Evolutionary conservation across 2,113 vertebrate genomes (phyloP).

Genomic region (Microtus pennsylvanicus): DNA sequence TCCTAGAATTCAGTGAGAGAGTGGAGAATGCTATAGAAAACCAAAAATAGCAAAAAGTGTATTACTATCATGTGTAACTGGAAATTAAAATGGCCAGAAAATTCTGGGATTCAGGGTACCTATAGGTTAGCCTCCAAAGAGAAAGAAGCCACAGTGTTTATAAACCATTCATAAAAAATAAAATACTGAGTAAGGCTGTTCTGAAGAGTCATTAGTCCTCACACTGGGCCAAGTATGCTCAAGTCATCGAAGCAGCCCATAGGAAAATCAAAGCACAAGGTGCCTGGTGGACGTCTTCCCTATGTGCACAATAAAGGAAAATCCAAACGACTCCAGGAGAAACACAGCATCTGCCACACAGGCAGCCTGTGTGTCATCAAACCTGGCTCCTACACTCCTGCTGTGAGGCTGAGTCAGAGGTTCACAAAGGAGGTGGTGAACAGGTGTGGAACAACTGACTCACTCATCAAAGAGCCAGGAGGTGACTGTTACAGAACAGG

Average conservation of each 20-base stretch:
- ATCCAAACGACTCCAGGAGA: not conserved
- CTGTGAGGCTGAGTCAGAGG: not conserved
- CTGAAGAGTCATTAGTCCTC: not conserved
- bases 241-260: not conserved
- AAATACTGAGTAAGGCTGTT: not conserved
- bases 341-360: not conserved
- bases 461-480: not conserved
- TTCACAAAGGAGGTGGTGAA: not conserved
- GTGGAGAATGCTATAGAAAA: not conserved
- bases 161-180: not conserved
- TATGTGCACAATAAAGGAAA: not conserved
- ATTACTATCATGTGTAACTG: not conserved
- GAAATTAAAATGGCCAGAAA: not conserved
- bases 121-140: not conserved
- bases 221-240: not conserved
- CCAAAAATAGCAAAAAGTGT: not conserved
- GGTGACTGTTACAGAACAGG: not conserved
- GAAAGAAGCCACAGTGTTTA: not conserved
- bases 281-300: not conserved
- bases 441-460: not conserved
- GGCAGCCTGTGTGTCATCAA: not conserved
- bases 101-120: not conserved
- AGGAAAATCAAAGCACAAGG: not conserved
- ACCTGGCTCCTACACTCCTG: not conserved
- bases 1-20: not conserved